phyloP scores from a whole-genome alignment of 2,888 invertebrate genomes.

The Zelleria hepariella region DNA sequence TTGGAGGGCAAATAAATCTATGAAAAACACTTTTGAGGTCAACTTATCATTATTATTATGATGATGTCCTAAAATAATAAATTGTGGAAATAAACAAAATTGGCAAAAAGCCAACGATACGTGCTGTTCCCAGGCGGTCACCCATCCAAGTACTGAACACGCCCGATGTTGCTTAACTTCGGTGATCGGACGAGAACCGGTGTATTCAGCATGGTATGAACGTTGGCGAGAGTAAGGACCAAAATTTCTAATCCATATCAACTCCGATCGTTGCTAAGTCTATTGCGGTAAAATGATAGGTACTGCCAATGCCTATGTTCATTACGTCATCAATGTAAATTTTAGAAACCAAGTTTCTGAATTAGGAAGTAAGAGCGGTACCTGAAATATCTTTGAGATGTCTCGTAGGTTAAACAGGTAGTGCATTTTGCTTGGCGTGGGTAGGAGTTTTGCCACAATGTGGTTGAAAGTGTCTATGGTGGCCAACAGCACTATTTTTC shows the following conservation, averaged over 20 bases:
- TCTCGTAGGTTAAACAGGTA: conserved; percentile 91
- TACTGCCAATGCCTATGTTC: too few relatives aligned
- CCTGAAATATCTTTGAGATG: conserved; percentile 84
- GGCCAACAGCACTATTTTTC: conserved; percentile 77
- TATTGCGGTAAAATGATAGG: too few relatives aligned
- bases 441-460: conserved; percentile 81
- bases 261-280: too few relatives aligned
- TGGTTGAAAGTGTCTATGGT: conserved; percentile 84
- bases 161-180: conserved; percentile 46
- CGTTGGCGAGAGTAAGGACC: too few relatives aligned
- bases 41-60: too few relatives aligned
- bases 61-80: too few relatives aligned
- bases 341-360: too few relatives aligned
- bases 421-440: conserved; percentile 91
- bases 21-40: too few relatives aligned
- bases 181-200: conserved; percentile 48
- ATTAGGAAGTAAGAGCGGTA: conserved; percentile 17
- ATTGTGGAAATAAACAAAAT: too few relatives aligned
- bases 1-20: too few relatives aligned
- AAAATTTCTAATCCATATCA: too few relatives aligned
- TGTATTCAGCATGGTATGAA: conserved; percentile 48
- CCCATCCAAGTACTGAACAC: conserved; percentile 24
- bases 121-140: conserved; percentile 24
- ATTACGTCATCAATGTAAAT: too few relatives aligned
- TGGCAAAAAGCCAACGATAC: conserved; percentile 16